Evolutionary conservation across 2,888 invertebrate genomes (phyloP).

Genomic region (Heliconius erato): DNA sequence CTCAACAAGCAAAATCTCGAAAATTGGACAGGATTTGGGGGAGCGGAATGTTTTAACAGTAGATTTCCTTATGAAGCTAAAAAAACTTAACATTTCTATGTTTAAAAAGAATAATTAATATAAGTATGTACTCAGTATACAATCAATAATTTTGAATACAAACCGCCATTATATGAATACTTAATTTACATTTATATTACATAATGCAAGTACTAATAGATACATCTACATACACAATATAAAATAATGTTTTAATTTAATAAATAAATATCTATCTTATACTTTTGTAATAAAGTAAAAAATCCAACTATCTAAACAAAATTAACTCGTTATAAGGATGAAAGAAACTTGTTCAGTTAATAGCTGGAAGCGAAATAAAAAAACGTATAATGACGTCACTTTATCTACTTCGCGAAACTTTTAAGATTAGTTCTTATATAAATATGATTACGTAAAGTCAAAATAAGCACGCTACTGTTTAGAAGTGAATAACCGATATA

Average conservation of each 20-base stretch:
- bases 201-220: not conserved
- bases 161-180: slow-evolving; percentile 15
- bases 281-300: not conserved
- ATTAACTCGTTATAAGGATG: slow-evolving; percentile 24
- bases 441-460: slow-evolving; percentile 14
- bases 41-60: no score
- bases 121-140: not conserved
- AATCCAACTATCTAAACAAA: not conserved
- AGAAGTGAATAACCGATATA: slow-evolving; percentile 4
- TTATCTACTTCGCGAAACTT: slow-evolving; percentile 12
- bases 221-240: not conserved
- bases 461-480: not conserved
- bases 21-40: no score
- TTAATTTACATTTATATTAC: slow-evolving; percentile 20
- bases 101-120: not conserved
- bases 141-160: slow-evolving; percentile 5
- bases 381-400: slow-evolving; percentile 25
- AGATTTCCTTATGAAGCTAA: not conserved
- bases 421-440: slow-evolving; percentile 15
- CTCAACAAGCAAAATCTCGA: no score
- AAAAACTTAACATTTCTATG: not conserved
- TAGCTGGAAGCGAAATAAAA: slow-evolving; percentile 22
- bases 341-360: slow-evolving; percentile 32
- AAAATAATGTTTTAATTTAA: not conserved
- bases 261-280: not conserved